phyloP scores from a whole-genome alignment of 2,113 vertebrate species.

The Brienomyrus longianalis region DNA sequence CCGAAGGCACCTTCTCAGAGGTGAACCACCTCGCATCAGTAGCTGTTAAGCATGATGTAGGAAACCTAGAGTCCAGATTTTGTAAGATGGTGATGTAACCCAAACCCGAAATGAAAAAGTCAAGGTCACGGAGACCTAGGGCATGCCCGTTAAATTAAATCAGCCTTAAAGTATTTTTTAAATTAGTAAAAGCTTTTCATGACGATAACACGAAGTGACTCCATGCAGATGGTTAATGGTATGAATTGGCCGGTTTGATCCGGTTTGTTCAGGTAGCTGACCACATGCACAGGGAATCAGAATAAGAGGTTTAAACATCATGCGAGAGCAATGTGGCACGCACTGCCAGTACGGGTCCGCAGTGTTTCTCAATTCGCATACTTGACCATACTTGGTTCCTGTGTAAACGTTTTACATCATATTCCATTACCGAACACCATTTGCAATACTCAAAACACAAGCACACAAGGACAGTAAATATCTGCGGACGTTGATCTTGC shows the following conservation, averaged over 20 bases:
- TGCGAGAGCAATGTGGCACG: neutral
- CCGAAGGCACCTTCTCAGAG: neutral
- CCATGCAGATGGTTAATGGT: neutral
- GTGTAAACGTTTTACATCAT: neutral
- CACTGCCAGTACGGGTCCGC: neutral
- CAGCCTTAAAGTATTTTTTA: neutral
- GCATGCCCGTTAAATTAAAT: neutral
- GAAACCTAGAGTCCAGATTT: neutral
- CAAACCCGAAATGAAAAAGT: neutral
- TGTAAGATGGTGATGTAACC: neutral
- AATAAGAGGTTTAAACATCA: neutral
- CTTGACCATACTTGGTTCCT: neutral
- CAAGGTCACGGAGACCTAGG: neutral
- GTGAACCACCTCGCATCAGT: neutral
- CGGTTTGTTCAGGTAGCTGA: neutral
- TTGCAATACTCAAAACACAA: neutral
- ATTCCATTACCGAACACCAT: neutral
- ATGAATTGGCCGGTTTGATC: neutral
- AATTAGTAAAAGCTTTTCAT: neutral
- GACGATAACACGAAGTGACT: neutral
- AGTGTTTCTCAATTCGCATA: neutral
- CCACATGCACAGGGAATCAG: neutral
- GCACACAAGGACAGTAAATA: neutral
- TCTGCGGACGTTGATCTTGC: neutral
- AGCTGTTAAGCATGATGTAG: neutral